A percentile compares a stretch with the other conserved stretches of the same genome.
Evolutionary conservation across 2,113 vertebrate genomes (phyloP).

Genomic region (Parus major): DNA sequence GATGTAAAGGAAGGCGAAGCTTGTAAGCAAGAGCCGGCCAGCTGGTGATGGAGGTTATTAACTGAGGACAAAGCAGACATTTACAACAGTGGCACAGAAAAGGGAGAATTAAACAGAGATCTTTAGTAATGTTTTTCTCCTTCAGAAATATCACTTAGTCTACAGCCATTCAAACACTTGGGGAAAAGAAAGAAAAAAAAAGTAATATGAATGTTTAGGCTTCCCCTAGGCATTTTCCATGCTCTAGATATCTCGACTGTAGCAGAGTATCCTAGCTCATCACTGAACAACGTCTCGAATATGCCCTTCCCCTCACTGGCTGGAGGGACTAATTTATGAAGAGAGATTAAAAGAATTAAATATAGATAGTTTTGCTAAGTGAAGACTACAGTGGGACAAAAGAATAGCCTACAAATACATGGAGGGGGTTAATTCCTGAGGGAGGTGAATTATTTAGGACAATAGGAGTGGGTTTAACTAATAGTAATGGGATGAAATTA

Average conservation of each 20-base stretch:
- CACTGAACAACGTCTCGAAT: neutral
- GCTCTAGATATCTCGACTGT: slow-evolving; percentile 16
- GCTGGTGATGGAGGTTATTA: slow-evolving; percentile 29
- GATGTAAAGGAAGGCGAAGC: neutral
- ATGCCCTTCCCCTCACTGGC: slow-evolving; percentile 2
- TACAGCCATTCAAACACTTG: neutral
- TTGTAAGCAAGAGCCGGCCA: slow-evolving; percentile 1
- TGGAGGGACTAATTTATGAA: slow-evolving; percentile 59
- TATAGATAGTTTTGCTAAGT: slow-evolving; percentile 45
- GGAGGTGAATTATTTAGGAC: slow-evolving; percentile 64
- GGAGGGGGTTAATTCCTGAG: slow-evolving; percentile 22
- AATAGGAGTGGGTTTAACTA: slow-evolving; percentile 30
- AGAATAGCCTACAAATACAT: slow-evolving; percentile 32
- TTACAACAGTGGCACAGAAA: neutral
- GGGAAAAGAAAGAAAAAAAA: neutral
- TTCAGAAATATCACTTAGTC: slow-evolving; percentile 24
- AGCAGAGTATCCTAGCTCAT: neutral
- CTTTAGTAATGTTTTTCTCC: slow-evolving; percentile 11
- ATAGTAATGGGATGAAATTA: slow-evolving; percentile 53
- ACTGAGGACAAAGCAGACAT: slow-evolving; percentile 40
- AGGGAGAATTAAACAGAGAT: neutral
- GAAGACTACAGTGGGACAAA: slow-evolving; percentile 49
- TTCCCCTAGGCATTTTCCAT: slow-evolving; percentile 51
- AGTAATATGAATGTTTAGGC: slow-evolving; percentile 33
- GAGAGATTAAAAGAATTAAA: slow-evolving; percentile 67